These are phyloP conservation scores for Platygyra sinensis DNA, from an alignment of 64 coral and sea anemone species.

Conservation along the genomic window DNA sequence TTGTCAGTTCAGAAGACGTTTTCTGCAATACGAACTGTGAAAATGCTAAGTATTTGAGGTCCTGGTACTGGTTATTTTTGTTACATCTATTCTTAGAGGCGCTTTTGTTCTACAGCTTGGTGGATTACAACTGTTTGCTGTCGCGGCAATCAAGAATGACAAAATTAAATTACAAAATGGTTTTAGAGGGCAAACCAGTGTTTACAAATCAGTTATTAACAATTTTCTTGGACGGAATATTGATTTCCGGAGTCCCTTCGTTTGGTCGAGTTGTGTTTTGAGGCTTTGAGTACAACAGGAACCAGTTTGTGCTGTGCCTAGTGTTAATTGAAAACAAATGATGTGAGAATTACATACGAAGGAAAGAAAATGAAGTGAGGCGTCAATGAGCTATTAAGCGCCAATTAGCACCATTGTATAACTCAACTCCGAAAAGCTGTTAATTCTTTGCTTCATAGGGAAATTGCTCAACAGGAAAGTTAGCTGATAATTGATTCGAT, in stretches of 20 bases:
- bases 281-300: not conserved
- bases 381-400: constrained; percentile 27
- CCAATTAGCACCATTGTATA: constrained; percentile 37
- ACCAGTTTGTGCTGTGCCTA: not conserved
- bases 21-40: not conserved
- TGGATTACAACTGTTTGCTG: not conserved
- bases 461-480: constrained; percentile 1
- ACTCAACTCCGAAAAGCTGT: constrained; percentile 16
- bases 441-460: constrained; percentile 43
- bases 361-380: not conserved
- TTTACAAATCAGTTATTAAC: not conserved
- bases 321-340: constrained; percentile 9
- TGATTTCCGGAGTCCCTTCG: not conserved
- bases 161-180: not conserved
- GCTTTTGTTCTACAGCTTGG: not conserved
- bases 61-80: not conserved
- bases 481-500: constrained; percentile 18
- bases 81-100: not conserved
- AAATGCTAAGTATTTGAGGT: constrained; percentile 16
- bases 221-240: not conserved
- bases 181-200: not conserved
- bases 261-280: not conserved
- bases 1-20: not conserved
- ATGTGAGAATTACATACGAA: constrained; percentile 3
- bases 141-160: not conserved